These are phyloP conservation scores for Chelon labrosus DNA, from an alignment of 2,797 vertebrate genomes.

Conservation along the genomic window DNA sequence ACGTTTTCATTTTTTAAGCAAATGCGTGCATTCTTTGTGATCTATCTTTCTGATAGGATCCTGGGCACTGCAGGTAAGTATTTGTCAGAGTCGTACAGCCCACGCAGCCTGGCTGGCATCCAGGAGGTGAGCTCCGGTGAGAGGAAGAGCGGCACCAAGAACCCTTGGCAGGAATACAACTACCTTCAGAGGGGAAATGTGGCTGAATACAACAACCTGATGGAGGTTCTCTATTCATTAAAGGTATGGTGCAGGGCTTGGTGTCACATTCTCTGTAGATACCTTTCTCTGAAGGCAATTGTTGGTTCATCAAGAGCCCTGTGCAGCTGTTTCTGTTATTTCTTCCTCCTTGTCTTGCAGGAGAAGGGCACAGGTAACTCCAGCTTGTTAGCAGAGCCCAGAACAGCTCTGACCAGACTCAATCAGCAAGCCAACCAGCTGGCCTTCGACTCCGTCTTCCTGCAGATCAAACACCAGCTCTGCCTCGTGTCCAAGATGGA, in stretches of 20 bases:
- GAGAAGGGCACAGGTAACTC: slow-evolving; percentile 94
- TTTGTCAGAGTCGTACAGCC: slow-evolving; percentile 94
- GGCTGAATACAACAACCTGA: slow-evolving; percentile 89
- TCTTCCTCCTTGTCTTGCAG: slow-evolving; percentile 70
- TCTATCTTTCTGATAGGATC: slow-evolving; percentile 83
- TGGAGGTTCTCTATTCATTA: slow-evolving; percentile 95
- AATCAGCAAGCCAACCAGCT: slow-evolving; percentile 97
- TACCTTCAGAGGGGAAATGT: slow-evolving; percentile 92
- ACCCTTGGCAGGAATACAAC: slow-evolving; percentile 98
- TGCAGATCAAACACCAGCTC: slow-evolving; percentile 97
- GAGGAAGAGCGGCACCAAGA: slow-evolving; percentile 87
- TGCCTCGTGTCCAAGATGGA: slow-evolving; percentile 91
- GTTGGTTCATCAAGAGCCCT: not conserved
- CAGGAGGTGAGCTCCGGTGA: slow-evolving; percentile 89
- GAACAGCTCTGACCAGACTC: slow-evolving; percentile 88
- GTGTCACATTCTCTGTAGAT: not conserved
- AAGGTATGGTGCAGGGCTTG: slow-evolving; percentile 85
- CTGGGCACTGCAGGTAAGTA: slow-evolving; percentile 93
- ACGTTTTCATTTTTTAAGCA: not conserved
- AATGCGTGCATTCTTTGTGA: not conserved
- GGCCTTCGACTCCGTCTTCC: slow-evolving; percentile 98
- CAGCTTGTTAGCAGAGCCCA: slow-evolving; percentile 86
- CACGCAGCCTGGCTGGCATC: slow-evolving; percentile 92
- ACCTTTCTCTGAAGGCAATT: not conserved
- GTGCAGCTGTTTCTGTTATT: not conserved